These are phyloP conservation scores for Tenebrio molitor DNA, from an alignment of 1,140 invertebrate genomes.

Conservation along the genomic window DNA sequence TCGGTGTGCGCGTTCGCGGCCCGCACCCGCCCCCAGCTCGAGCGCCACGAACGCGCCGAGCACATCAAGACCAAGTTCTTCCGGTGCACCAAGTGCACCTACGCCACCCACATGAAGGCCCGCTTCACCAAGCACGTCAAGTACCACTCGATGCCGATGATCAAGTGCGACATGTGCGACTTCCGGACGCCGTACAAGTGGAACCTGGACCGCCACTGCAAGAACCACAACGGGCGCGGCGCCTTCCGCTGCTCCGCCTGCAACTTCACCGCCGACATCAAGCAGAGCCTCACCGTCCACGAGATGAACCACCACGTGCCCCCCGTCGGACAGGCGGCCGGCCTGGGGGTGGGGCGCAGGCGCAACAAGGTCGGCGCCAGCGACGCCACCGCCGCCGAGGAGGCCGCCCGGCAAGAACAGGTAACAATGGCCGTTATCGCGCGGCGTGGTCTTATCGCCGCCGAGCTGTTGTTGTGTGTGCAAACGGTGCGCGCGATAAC, in stretches of 20 bases:
- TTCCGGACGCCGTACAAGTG: conserved; percentile 94
- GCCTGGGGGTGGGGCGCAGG: conserved; percentile 68
- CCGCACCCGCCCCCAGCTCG: conserved; percentile 65
- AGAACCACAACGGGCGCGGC: conserved; percentile 88
- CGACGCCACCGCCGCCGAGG: conserved; percentile 70
- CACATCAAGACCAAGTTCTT: conserved; percentile 79
- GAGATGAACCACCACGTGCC: conserved; percentile 91
- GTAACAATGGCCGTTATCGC: neutral
- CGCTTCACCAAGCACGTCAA: conserved; percentile 95
- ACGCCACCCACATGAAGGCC: conserved; percentile 90
- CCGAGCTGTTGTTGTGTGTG: conserved; percentile 44
- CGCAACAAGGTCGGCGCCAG: conserved; percentile 81
- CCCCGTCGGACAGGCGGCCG: conserved; percentile 74
- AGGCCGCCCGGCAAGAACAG: conserved; percentile 58
- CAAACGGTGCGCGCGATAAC: conserved; percentile 52
- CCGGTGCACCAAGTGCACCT: conserved; percentile 89
- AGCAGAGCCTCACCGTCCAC: conserved; percentile 92
- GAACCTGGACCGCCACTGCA: conserved; percentile 93
- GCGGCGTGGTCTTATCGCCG: conserved; percentile 6
- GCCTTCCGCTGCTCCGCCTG: conserved; percentile 89
- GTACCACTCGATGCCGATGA: conserved; percentile 93
- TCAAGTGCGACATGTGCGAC: conserved; percentile 93
- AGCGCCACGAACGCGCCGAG: conserved; percentile 71
- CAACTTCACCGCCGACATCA: conserved; percentile 92
- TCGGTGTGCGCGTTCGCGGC: conserved; percentile 69